Evolutionary conservation across 2,113 vertebrate species (phyloP).

Genomic region (Alouatta palliata): DNA sequence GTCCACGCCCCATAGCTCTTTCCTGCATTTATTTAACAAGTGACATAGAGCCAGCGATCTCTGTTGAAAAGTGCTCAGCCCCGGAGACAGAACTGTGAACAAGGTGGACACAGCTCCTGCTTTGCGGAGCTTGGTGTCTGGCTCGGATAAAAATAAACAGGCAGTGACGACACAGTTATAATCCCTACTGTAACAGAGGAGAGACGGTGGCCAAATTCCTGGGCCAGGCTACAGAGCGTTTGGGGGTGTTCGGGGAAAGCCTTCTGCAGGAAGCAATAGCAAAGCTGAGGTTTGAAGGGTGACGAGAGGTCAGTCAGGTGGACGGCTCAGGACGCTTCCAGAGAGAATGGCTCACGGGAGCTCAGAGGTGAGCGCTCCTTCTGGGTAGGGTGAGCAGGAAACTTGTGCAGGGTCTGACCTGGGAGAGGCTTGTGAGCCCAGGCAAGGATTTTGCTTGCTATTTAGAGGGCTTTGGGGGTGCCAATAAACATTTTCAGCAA

Average conservation of each 20-base stretch:
- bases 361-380: not conserved
- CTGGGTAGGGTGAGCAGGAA: not conserved
- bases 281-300: not conserved
- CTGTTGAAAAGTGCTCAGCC: not conserved
- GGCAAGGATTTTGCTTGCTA: not conserved
- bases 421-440: not conserved
- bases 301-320: not conserved
- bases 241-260: not conserved
- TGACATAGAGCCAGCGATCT: not conserved
- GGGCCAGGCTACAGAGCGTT: not conserved
- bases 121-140: not conserved
- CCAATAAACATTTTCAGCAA: not conserved
- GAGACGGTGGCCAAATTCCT: accelerated
- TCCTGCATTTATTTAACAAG: not conserved
- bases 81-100: not conserved
- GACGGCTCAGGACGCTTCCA: not conserved
- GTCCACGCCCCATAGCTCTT: not conserved
- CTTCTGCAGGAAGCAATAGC: not conserved
- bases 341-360: not conserved
- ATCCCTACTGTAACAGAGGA: not conserved
- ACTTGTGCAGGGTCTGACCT: accelerated
- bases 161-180: accelerated
- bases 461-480: not conserved
- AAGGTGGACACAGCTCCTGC: not conserved
- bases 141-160: not conserved